Evolutionary conservation across 1,140 invertebrate species (phyloP).

Genomic region (Drosophila lowei): DNA sequence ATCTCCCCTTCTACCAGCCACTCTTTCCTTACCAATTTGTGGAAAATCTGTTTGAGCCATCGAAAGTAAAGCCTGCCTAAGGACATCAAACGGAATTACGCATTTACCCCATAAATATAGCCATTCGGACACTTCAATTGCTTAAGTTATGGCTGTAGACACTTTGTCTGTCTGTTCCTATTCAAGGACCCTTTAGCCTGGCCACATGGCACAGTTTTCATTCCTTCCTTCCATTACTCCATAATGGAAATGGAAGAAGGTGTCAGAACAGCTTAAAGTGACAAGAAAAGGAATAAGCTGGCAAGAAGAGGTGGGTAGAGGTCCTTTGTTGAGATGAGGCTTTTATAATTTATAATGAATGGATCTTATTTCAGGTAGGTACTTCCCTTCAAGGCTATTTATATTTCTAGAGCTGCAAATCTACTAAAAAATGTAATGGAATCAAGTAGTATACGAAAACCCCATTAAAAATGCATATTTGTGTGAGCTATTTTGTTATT

Average conservation of each 20-base stretch:
- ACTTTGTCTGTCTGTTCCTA: constrained; percentile 6
- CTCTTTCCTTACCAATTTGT: no score
- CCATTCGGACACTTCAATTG: constrained; percentile 30
- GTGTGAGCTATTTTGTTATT: no score
- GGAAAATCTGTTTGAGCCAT: constrained; percentile 10
- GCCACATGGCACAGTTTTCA: constrained; percentile 17
- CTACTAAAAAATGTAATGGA: no score
- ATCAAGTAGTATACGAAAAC: no score
- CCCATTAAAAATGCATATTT: no score
- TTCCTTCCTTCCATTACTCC: not conserved
- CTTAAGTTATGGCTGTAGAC: constrained; percentile 46
- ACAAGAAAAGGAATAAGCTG: constrained; percentile 3
- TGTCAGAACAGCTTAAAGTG: constrained; percentile 25
- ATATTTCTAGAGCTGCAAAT: no score
- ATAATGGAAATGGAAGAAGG: not conserved
- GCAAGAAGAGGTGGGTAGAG: not conserved
- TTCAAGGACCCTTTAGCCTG: not conserved
- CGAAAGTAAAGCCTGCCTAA: constrained; percentile 20
- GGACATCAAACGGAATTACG: constrained; percentile 47
- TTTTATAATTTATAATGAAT: constrained; percentile 10
- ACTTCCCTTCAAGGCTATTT: no score
- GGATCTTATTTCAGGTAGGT: constrained; percentile 6
- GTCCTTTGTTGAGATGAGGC: no score
- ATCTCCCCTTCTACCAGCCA: no score
- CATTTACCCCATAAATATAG: constrained; percentile 7